phyloP scores from a whole-genome alignment of 2,888 invertebrate species.

The Atethmia centrago region DNA sequence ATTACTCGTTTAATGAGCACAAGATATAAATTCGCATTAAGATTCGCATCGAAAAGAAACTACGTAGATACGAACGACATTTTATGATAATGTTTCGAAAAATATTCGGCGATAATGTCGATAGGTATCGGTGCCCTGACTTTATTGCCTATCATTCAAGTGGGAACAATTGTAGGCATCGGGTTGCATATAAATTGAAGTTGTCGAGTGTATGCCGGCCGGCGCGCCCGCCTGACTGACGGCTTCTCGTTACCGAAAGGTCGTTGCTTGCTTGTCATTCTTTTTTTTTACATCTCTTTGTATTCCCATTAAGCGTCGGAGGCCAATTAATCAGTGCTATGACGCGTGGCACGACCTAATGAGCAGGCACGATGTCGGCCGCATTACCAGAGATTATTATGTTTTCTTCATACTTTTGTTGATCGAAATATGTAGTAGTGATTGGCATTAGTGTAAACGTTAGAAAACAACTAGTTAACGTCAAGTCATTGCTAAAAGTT shows the following conservation, averaged over 20 bases:
- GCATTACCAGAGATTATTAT: constrained; percentile 63
- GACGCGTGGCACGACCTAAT: constrained; percentile 86
- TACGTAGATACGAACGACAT: constrained; percentile 45
- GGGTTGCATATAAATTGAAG: constrained; percentile 85
- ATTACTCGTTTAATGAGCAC: constrained; percentile 70
- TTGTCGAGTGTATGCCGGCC: constrained; percentile 76
- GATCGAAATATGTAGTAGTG: constrained; percentile 48
- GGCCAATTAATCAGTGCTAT: constrained; percentile 88
- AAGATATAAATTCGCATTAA: constrained; percentile 66
- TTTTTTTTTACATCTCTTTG: constrained; percentile 78
- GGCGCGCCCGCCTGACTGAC: constrained; percentile 78
- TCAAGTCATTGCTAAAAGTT: background rate
- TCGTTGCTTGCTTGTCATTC: constrained; percentile 80
- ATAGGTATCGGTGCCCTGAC: constrained; percentile 64
- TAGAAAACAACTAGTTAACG: background rate
- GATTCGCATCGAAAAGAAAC: constrained; percentile 49
- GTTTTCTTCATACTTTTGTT: constrained; percentile 43
- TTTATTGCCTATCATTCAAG: constrained; percentile 76
- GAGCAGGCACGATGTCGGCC: constrained; percentile 70
- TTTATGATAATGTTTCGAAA: constrained; percentile 52
- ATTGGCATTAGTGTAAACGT: constrained; percentile 8
- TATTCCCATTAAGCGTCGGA: constrained; percentile 75
- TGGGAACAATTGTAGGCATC: constrained; percentile 72
- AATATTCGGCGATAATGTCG: constrained; percentile 62
- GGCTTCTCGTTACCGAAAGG: constrained; percentile 87